Base-by-base conservation (phyloP, 2,888 invertebrate species). In the Mythimna pallens region DNA sequence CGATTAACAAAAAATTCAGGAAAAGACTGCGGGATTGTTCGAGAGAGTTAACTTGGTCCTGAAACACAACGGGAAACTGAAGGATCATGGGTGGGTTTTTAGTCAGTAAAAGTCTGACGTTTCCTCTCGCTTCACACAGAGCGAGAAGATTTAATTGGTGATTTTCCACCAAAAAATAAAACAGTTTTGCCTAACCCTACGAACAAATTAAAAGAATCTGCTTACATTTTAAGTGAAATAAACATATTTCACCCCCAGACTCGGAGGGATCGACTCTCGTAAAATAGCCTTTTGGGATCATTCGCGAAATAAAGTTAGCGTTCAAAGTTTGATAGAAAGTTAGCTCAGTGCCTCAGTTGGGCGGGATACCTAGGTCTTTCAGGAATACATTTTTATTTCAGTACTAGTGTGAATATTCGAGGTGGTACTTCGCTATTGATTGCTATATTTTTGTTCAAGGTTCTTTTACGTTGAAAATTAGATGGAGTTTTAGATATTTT, bases 221-320 rank as follows among this genome's bases (percentile, higher is more conserved):
- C 63, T 76, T 63, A 81, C 61, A 72, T 81, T 71, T 75, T 73
- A 73, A 78, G n/a, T 73, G 57, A 65, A 69, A 78, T 62, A 80
- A 76, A 85, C 55, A 76, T 81, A 80, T 77, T 66, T 79, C 76
- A 61, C 52, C 25, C 22, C 10, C 74, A 80, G 78, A 80, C 79
- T 69, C 64, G 74, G 81, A 81, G 81, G 72, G 80, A 76, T 68
- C 30, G 64, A 81, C 76, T 73, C 82, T 81, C 82, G 82, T 83
- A 87, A 88, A 89, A 86, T 82, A 84, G 86, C 82, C 89, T 87
- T 87, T 78, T 76, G 89, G 89, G 89, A 89, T 87, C 87, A 85
- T 82, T 85, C 83, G 65, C 72, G 78, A 82, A 78, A 86, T 86
- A 86, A 89, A 89, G 83, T 89, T 87, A 65, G 25, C 70, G 76